Base-by-base conservation (phyloP, 2,797 vertebrate genomes). In the Tenualosa thibaudeaui region DNA sequence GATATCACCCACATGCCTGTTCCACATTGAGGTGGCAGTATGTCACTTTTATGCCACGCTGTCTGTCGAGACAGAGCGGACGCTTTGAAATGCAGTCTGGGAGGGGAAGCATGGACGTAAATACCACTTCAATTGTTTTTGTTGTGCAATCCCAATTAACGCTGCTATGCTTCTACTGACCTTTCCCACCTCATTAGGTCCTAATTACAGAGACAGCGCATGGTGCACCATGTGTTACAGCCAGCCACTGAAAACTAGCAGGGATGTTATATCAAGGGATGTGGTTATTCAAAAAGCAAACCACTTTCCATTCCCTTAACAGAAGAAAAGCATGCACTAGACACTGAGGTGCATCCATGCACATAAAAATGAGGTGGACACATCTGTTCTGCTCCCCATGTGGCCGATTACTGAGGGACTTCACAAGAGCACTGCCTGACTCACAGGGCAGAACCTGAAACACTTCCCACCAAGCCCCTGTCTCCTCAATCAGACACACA, bases 121-220 rank as follows among this genome's bases (percentile, higher is more conserved):
- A 78, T 40, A 40, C 71, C 71, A 78, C 37, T 9, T 43, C 71
- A 71, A 37, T 71, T 37, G 31, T 71, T 37, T 71, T 46, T 78
- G 71, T 46, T 46, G 17, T 78, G 37, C 71, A n/a, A 8, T 19
- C 37, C 71, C 37, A 78, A 78, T 78, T 78, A 78, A 78, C 37
- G 26, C 37, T 13, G 40, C 40, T 19, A 7, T 43, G 71, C 37
- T 19, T 46, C 15, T 9, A 6, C 10, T 78, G 40, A 78, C 71
- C 71, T 78, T 78, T 46, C 40, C 71, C 71, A 19, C 71, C 71
- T 78, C 71, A 78, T 78, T 78, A 78, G 71, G 3, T 78, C 6
- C 71, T 43, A 43, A 78, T 78, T 78, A n/a, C 71, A 46, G 71
- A 7, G 37, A 43, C 71, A n/a, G 71, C 26, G 40, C 31, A 5